phyloP scores from a whole-genome alignment of 2,888 invertebrate species.

The Heliconius aoede region DNA sequence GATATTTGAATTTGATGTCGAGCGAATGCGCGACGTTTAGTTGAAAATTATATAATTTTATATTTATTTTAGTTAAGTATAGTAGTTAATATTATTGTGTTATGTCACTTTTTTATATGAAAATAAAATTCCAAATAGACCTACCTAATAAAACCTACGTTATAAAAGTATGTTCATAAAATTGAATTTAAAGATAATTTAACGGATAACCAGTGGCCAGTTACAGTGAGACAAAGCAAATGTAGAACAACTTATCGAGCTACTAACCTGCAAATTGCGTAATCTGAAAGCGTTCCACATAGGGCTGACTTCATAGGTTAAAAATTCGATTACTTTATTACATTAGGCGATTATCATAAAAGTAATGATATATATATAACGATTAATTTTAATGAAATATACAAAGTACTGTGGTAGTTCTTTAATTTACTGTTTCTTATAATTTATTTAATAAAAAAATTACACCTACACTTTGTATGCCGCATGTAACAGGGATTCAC shows the following conservation, averaged over 20 bases:
- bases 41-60: background rate
- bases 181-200: conserved; percentile 33
- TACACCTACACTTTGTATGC: no score
- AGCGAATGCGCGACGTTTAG: no score
- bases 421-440: no score
- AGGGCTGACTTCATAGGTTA: conserved; percentile 58
- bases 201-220: conserved; percentile 40
- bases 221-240: conserved; percentile 71
- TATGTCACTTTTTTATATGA: background rate
- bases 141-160: background rate
- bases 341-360: background rate
- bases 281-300: conserved; percentile 57
- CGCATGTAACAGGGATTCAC: no score
- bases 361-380: background rate
- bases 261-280: conserved; percentile 70
- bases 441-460: no score
- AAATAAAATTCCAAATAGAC: background rate
- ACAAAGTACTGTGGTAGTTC: background rate
- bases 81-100: background rate
- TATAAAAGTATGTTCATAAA: background rate
- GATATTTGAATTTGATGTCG: no score
- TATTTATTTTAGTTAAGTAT: background rate
- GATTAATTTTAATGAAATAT: background rate
- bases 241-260: conserved; percentile 77
- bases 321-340: background rate